Conservation (phyloP, 2,113 vertebrate genomes). For the Prochilodus magdalenae region DNA sequence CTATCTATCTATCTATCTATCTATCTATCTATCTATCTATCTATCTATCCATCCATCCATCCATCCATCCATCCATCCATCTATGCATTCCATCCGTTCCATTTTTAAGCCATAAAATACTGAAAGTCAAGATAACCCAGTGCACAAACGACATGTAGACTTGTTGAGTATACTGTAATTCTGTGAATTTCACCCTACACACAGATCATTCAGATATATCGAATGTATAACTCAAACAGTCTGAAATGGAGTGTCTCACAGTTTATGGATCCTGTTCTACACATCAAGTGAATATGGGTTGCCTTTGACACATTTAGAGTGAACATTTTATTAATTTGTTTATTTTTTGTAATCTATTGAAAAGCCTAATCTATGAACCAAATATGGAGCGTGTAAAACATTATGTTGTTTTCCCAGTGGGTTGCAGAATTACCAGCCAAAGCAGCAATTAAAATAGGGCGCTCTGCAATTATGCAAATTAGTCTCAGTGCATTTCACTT, state of each 20-base stretch:
- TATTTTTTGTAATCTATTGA: background rate
- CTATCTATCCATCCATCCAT: background rate
- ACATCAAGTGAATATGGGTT: background rate
- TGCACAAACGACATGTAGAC: no score
- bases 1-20: background rate
- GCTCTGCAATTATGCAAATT: constrained; percentile 38
- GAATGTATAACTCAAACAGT: background rate
- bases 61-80: background rate
- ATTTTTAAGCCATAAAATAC: constrained; percentile 3
- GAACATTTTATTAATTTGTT: background rate
- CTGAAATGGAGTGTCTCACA: background rate
- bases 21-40: background rate
- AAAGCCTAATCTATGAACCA: background rate
- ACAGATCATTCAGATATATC: background rate
- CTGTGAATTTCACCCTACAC: background rate
- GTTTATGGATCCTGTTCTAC: background rate
- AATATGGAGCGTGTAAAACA: background rate
- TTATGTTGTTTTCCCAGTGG: background rate
- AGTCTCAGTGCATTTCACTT: constrained; percentile 22
- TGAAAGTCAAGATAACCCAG: background rate
- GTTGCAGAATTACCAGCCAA: background rate
- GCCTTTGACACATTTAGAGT: background rate
- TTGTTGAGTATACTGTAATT: no score
- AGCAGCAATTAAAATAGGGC: background rate
- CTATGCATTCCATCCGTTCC: background rate